Base-by-base conservation (phyloP, 1,140 invertebrate species). In the Meteorus sp. region DNA sequence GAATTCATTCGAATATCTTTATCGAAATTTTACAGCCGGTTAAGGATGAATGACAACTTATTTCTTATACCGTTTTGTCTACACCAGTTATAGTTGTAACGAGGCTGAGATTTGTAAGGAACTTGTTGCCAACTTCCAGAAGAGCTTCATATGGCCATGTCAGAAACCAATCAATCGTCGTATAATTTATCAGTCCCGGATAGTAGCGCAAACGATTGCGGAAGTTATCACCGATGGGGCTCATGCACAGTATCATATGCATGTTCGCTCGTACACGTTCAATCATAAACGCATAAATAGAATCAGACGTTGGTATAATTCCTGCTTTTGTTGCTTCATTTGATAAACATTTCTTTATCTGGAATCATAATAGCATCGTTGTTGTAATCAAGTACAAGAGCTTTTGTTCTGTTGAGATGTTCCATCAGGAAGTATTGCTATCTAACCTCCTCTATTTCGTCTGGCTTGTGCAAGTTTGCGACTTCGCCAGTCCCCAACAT, bases 91-190 rank as follows among this genome's bases (percentile, higher is more conserved):
- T 88, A 13, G 84, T 85, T 35, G 82, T 83, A 20, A 87, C 81
- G 54, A 90, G 81, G 72, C 88, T 85, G 51, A 89, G 83, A 59
- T 85, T 84, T 35, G 78, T 78, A 27, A 90, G 77, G 75, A 87
- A 90, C 76, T 87, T 88, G 64, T 85, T 83, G 25, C 88, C 88
- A 7, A 94, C 90, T 80, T 93, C 91, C 8, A 94, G 78, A 13
- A 95, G 78, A n/a, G 92, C 92, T 72, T 92, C 89, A 54, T 85
- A 82, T 0, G 92, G 90, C 92, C 93, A 95, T 68, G 92, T 88
- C 68, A 86, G 82, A 71, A 93, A 93, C 90, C 91, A 95, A 78
- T 94, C 91, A 25, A 93, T 92, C 3, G 91, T 94, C 2, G 90
- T 91, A 64, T 87, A 88, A 78, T 92, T 94, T 37, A 94, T 87